A percentile compares a stretch with the other conserved stretches of the same genome.
phyloP scores from a whole-genome alignment of 92 coral and sea anemone species.

The Bergia puertoricense region DNA sequence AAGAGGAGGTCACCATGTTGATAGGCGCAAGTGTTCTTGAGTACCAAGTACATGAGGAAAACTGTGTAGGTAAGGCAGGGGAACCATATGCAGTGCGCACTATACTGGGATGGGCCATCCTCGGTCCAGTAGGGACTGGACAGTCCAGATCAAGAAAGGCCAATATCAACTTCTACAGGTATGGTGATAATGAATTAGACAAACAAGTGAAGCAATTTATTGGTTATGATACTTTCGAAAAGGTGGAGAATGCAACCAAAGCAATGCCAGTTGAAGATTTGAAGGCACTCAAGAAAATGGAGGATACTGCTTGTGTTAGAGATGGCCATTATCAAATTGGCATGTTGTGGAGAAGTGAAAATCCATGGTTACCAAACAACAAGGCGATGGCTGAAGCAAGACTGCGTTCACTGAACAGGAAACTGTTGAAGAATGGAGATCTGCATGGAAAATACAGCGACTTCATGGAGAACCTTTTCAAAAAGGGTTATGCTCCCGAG shows the following conservation, averaged over 20 bases:
- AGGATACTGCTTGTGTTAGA: constrained; percentile 27
- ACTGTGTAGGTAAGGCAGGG: background rate
- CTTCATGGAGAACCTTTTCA: constrained; percentile 30
- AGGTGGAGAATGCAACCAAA: constrained; percentile 28
- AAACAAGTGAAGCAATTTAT: constrained; percentile 47
- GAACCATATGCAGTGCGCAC: constrained; percentile 59
- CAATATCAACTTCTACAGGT: constrained; percentile 43
- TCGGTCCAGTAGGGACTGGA: constrained; percentile 45
- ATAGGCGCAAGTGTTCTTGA: constrained; percentile 23
- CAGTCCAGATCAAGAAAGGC: constrained; percentile 25
- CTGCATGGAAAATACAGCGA: constrained; percentile 18
- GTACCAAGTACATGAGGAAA: too few species aligned
- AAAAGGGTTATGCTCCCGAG: constrained; percentile 29
- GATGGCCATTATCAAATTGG: constrained; percentile 50
- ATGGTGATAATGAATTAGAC: constrained; percentile 35
- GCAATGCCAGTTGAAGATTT: constrained; percentile 48
- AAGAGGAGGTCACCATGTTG: constrained; percentile 37
- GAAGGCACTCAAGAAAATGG: constrained; percentile 22
- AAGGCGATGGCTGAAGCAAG: constrained; percentile 43
- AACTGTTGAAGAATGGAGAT: constrained; percentile 25
- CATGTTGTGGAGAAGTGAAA: constrained; percentile 52
- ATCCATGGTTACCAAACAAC: constrained; percentile 47
- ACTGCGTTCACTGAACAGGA: constrained; percentile 22
- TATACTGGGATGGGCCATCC: constrained; percentile 53
- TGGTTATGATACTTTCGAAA: constrained; percentile 45